A percentile compares a stretch with the other conserved stretches of the same genome.
Evolutionary conservation across 2,888 invertebrate genomes (phyloP).

Genomic region (Eulithis testata): DNA sequence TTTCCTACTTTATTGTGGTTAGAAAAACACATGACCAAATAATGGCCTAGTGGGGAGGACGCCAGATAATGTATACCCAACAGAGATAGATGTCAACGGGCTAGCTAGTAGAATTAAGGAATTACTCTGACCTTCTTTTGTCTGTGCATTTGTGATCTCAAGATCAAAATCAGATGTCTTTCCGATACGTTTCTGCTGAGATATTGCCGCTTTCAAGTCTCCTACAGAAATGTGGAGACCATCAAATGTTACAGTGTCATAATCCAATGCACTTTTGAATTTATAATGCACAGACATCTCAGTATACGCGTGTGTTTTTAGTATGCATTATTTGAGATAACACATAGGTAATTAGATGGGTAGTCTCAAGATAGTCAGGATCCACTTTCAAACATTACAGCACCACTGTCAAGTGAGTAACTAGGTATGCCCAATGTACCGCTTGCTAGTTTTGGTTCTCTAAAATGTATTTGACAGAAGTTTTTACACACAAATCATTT

Average conservation of each 20-base stretch:
- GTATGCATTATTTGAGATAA: slow-evolving; percentile 25
- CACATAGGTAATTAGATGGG: not conserved
- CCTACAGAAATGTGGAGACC: slow-evolving; percentile 97
- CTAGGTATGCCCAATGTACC: not conserved
- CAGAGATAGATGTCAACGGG: too few species aligned
- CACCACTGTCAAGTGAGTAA: not conserved
- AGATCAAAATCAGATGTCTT: slow-evolving; percentile 98
- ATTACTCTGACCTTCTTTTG: slow-evolving; percentile 92
- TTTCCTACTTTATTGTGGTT: too few species aligned
- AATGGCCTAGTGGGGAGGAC: too few species aligned
- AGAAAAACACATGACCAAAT: too few species aligned
- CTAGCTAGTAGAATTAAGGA: too few species aligned
- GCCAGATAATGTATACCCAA: too few species aligned
- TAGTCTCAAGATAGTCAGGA: not conserved
- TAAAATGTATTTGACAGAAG: not conserved
- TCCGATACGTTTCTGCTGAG: slow-evolving; percentile 97
- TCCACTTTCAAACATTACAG: slow-evolving; percentile 1
- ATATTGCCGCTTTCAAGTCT: slow-evolving; percentile 97
- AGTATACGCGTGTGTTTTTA: slow-evolving; percentile 39
- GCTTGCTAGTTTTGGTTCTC: not conserved
- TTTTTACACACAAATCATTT: too few species aligned
- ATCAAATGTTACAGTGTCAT: slow-evolving; percentile 98
- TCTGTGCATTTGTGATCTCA: slow-evolving; percentile 98
- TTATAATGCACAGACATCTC: slow-evolving; percentile 99
- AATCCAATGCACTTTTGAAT: slow-evolving; percentile 98